Evolutionary conservation across 2,797 vertebrate species (phyloP), one percentile per base, ranked within the genome.

Genomic region (Gouania willdenowi): DNA sequence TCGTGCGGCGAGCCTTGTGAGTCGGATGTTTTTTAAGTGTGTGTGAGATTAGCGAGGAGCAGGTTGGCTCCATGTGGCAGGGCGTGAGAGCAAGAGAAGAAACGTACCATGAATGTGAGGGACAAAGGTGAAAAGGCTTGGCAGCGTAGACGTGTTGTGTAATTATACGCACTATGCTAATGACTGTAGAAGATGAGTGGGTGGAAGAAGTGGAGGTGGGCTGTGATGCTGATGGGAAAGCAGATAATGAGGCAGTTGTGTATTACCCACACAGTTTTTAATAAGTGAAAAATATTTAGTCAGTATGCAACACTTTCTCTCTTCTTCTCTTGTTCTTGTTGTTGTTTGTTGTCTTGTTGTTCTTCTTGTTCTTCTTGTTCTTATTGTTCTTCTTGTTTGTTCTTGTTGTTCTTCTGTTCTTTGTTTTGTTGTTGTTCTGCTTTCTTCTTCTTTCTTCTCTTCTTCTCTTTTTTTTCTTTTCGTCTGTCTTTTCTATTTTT

Each of bases 71-170:
- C 6, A 6, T 8, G 50, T 61, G 52, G 37, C 7, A 38, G 61
- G 55, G 59, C 66, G 58, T 67, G 75, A 74, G 75, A 75, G 70
- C 66, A 40, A 64, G 11, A 43, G 17, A 23, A 42, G 42, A n/a
- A 8, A 12, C 1, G 6, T 4, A 5, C 1, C 26, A 9, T 42
- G 28, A 9, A 26, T 3, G 8, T 11, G 24, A 26, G 24, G 30
- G 18, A 39, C 25, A 26, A 40, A 55, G 51, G 65, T 58, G 51
- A 59, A 55, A 32, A 51, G 3, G 31, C 31, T n/a, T 13, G 4
- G 24, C 34, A 25, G 10, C 22, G 17, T 27, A 4, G 0, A 2
- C 31, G 11, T 26, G 20, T 31, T 42, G 18, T 59, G 24, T 45
- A 48, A 42, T 46, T 54, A 24, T 28, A 11, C 11, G 33, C 30